phyloP scores from a whole-genome alignment of 2,113 vertebrate species.

The Mystacornis crossleyi region DNA sequence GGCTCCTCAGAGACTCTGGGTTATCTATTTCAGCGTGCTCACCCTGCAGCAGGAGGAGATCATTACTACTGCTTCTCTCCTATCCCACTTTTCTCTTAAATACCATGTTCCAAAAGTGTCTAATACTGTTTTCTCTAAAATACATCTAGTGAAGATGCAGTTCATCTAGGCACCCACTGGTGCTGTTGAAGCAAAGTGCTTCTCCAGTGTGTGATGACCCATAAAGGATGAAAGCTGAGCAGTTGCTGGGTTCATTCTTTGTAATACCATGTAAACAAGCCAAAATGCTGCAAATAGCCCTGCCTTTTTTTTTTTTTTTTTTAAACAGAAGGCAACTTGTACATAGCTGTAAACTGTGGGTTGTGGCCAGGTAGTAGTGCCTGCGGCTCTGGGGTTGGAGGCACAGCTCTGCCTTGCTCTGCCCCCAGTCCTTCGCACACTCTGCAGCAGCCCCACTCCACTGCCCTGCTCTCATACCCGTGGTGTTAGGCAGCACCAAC shows the following conservation, averaged over 20 bases:
- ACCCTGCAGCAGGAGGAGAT: neutral
- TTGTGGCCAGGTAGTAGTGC: neutral
- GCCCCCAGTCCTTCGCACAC: rapidly evolving
- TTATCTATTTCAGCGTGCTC: neutral
- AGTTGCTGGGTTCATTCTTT: neutral
- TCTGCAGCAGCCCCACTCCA: rapidly evolving
- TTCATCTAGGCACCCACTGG: neutral
- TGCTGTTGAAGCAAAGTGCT: neutral
- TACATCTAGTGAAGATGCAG: neutral
- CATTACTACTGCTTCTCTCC: neutral
- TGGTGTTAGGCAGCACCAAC: neutral
- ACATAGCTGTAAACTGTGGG: neutral
- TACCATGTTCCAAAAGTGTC: neutral
- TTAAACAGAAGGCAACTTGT: neutral
- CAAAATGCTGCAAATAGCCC: neutral
- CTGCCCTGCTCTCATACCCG: neutral
- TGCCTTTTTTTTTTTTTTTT: no score
- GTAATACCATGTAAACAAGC: neutral
- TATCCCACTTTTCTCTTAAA: neutral
- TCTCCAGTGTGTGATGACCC: neutral
- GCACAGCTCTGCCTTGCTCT: neutral
- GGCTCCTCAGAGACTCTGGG: neutral
- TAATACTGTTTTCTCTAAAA: neutral
- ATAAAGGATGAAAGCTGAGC: neutral
- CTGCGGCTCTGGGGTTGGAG: neutral